Conservation (phyloP, 1,140 invertebrate genomes). For the Pinna nobilis region DNA sequence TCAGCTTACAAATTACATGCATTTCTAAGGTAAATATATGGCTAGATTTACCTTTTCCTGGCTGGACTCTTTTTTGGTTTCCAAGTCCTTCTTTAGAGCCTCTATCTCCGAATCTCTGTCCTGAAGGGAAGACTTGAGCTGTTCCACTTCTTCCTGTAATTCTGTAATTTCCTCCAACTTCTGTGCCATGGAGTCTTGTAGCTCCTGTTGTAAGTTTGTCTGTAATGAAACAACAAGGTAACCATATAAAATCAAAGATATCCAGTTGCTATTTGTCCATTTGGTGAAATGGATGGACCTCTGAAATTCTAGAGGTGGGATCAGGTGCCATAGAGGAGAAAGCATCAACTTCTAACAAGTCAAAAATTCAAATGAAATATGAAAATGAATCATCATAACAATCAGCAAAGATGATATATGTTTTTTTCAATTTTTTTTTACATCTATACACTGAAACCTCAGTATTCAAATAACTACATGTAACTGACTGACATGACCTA, state of each 20-base stretch:
- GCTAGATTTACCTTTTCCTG: conserved; percentile 7
- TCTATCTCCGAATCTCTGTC: conserved; percentile 42
- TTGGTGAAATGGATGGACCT: not conserved
- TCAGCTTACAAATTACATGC: not conserved
- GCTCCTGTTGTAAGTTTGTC: conserved; percentile 66
- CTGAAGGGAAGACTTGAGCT: conserved; percentile 42
- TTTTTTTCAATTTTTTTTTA: no score
- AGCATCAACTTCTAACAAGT: not conserved
- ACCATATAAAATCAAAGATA: not conserved
- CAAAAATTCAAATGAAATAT: not conserved
- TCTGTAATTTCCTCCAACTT: conserved; percentile 39
- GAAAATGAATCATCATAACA: not conserved
- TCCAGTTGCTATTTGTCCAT: not conserved
- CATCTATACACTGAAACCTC: no score
- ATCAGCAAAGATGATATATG: no score
- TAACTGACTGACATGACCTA: no score
- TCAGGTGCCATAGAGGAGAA: no score
- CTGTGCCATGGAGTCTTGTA: conserved; percentile 58
- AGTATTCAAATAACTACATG: no score
- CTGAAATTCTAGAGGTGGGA: no score
- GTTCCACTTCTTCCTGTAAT: conserved; percentile 46
- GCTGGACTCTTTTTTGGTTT: conserved; percentile 36
- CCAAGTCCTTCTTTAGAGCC: conserved; percentile 19
- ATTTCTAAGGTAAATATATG: not conserved
- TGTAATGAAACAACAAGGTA: conserved; percentile 29